Evolutionary conservation across 1,140 invertebrate species (phyloP), one percentile per base, ranked within the genome.

Genomic region (Philotrypesis tridentata): DNA sequence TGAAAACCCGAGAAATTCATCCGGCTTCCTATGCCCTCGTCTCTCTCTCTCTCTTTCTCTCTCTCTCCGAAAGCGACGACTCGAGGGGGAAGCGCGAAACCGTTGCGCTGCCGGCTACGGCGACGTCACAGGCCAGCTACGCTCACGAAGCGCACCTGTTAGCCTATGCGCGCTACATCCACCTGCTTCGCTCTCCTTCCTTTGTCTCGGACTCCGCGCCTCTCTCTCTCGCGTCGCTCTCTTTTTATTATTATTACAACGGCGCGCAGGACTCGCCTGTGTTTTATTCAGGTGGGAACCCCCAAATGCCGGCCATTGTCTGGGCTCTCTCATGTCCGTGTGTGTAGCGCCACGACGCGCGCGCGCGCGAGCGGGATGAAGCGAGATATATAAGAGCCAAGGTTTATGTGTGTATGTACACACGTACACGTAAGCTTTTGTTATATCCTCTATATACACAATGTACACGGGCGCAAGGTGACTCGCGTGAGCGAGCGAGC

Each of bases 61-160:
- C 33, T 37, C 3, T 5, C 9, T 37, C 33, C 9, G 4, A 9
- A 83, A 89, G 87, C 86, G 88, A 87, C n/a, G n/a, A n/a, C n/a
- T n/a, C n/a, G n/a, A n/a, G n/a, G 33, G n/a, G 11, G 31, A 48
- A 5, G 63, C 61, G 40, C 63, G 25, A 70, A 78, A 79, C 77
- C 77, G 78, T 63, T 80, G 70, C 17, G 12, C 40, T 21, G 65
- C 11, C 33, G 33, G 21, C 14, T 2, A 9, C 48, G 21, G n/a
- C 48, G 21, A 55, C 65, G 67, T 55, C 76, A 70, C 63, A 60
- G 76, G 17, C 25, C 63, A 48, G 14, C 75, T 77, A 77, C 76
- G 55, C n/a, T n/a, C n/a, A 27, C 48, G 29, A 60, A 61, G 29
- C 33, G 63, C 70, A 48, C 74, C 68, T 79, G 74, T 79, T 76